Evolutionary conservation across 2,797 vertebrate genomes (phyloP).

Genomic region (Cichlasoma orientale): DNA sequence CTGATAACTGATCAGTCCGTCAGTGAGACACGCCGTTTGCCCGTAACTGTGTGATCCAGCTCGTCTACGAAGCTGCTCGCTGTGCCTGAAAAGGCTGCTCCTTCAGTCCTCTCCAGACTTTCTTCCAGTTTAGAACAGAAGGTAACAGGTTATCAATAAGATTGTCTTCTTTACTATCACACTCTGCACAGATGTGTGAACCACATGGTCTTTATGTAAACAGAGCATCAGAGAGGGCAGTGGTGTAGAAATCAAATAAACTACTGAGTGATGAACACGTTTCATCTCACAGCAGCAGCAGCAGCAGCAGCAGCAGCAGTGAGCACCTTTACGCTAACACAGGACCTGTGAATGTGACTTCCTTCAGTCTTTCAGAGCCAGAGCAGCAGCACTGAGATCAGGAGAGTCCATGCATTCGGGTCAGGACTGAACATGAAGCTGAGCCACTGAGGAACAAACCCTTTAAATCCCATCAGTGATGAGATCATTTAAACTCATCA

Average conservation of each 20-base stretch:
- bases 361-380: neutral
- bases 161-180: neutral
- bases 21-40: fast-evolving
- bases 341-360: neutral
- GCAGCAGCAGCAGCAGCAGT: too few relatives aligned
- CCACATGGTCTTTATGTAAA: slow-evolving; percentile 20
- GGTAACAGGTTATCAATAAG: fast-evolving
- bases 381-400: neutral
- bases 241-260: slow-evolving; percentile 5
- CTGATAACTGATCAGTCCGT: neutral
- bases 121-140: neutral
- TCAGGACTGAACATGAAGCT: neutral
- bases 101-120: neutral
- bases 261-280: neutral
- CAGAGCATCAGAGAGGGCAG: neutral
- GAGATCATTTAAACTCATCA: fast-evolving
- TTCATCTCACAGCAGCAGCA: neutral
- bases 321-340: fast-evolving
- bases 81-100: neutral
- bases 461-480: neutral
- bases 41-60: neutral
- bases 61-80: fast-evolving
- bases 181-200: slow-evolving; percentile 17
- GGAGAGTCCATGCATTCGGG: too few relatives aligned
- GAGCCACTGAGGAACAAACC: neutral